Percentiles rank a stretch among this genome's conserved stretches.
Evolutionary conservation across 2,113 vertebrate species (phyloP).

Genomic region (Misgurnus mizolepis): DNA sequence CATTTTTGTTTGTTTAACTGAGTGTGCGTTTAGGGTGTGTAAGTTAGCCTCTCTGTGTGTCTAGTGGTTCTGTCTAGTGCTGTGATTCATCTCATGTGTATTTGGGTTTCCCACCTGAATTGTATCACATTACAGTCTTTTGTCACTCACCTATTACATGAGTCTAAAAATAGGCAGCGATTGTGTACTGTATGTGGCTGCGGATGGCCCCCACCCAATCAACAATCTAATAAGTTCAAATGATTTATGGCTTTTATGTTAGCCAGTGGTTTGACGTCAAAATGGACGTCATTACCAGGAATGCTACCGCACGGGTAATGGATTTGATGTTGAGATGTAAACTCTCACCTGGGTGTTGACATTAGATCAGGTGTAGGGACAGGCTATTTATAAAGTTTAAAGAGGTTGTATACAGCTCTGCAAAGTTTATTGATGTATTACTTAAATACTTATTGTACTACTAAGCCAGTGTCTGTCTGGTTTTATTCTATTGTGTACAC

Average conservation of each 20-base stretch:
- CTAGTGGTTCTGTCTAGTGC: slow-evolving; percentile 30
- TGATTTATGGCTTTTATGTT: slow-evolving; percentile 37
- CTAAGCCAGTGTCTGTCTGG: background rate
- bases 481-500: slow-evolving; percentile 5
- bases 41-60: slow-evolving; percentile 3
- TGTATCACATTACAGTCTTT: slow-evolving; percentile 48
- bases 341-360: slow-evolving; percentile 35
- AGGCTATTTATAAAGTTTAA: background rate
- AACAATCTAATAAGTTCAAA: slow-evolving; percentile 39
- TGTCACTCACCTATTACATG: slow-evolving; percentile 45
- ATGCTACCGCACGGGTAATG: slow-evolving; percentile 48
- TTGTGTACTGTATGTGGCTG: slow-evolving; percentile 41
- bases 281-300: slow-evolving; percentile 44
- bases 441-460: background rate
- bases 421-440: background rate
- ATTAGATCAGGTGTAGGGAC: slow-evolving; percentile 4
- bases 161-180: slow-evolving; percentile 51
- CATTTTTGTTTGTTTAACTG: slow-evolving; percentile 36
- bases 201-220: slow-evolving; percentile 18
- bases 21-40: slow-evolving; percentile 43
- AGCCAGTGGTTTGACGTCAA: slow-evolving; percentile 40
- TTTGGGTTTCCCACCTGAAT: slow-evolving; percentile 48
- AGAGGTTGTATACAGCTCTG: background rate
- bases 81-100: slow-evolving; percentile 50
- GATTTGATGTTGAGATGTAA: slow-evolving; percentile 3